These are phyloP conservation scores for Boloria euphrosyne DNA, from an alignment of 2,888 invertebrate genomes.

Conservation along the genomic window DNA sequence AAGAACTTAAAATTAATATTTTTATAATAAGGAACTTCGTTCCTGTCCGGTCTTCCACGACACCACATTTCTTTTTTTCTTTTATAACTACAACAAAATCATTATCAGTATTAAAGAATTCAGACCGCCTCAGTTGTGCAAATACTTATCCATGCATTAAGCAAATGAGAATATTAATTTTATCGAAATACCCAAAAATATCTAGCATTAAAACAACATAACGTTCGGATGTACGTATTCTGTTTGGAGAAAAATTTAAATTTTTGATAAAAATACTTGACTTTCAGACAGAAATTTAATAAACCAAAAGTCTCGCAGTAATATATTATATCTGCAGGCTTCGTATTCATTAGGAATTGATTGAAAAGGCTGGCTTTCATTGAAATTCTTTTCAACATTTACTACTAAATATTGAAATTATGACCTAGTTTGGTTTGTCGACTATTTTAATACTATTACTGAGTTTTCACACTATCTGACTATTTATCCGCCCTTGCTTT, in stretches of 20 bases:
- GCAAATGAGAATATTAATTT: no score
- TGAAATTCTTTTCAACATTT: slow-evolving; percentile 14
- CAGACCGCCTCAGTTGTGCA: no score
- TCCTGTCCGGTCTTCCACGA: no score
- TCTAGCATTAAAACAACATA: not conserved
- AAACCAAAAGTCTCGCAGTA: slow-evolving; percentile 11
- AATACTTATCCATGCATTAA: no score
- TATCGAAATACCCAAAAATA: not conserved
- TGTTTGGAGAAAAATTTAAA: not conserved
- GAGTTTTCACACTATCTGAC: not conserved
- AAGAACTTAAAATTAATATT: no score
- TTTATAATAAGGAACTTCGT: no score
- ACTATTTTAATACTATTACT: slow-evolving; percentile 9
- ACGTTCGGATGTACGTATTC: no score
- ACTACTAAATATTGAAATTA: slow-evolving; percentile 17
- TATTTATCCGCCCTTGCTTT: no score
- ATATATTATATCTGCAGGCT: slow-evolving; percentile 14
- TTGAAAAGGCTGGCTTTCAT: slow-evolving; percentile 14
- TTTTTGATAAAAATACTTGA: slow-evolving; percentile 13
- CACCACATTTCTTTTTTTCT: no score
- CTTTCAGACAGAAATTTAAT: slow-evolving; percentile 16
- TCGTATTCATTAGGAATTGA: slow-evolving; percentile 21
- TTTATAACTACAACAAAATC: no score
- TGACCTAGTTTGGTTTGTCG: slow-evolving; percentile 13
- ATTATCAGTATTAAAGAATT: no score